A percentile compares a stretch with the other conserved stretches of the same genome.
These are phyloP conservation scores for Halictus rubicundus DNA, from an alignment of 1,140 invertebrate genomes.

Conservation along the genomic window DNA sequence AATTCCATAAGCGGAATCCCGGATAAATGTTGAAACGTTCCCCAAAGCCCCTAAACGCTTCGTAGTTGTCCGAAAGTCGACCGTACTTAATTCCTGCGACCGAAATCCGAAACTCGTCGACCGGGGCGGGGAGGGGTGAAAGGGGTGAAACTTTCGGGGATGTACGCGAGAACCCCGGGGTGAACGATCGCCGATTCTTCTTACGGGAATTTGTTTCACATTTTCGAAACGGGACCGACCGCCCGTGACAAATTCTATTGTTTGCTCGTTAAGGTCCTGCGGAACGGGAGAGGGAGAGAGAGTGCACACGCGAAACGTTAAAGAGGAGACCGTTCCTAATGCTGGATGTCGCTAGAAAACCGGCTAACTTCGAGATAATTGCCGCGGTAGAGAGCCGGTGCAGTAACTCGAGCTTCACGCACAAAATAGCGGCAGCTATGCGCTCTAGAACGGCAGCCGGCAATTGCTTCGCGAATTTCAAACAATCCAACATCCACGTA, in stretches of 20 bases:
- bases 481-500: constrained; percentile 15
- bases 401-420: constrained; percentile 11
- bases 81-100: constrained; percentile 2
- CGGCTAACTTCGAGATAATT: constrained; percentile 31
- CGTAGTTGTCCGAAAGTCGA: constrained; percentile 1
- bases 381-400: not conserved
- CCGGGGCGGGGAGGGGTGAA: too few relatives aligned
- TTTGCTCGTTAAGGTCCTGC: not conserved
- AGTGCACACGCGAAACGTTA: not conserved
- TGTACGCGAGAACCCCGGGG: not conserved
- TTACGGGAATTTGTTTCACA: not conserved
- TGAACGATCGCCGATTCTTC: not conserved
- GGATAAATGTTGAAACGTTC: constrained; percentile 8
- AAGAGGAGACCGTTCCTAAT: constrained; percentile 1
- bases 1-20: constrained; percentile 16
- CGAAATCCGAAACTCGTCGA: not conserved
- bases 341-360: constrained; percentile 26
- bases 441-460: not conserved
- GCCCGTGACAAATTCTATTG: not conserved
- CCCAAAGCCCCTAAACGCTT: constrained; percentile 8
- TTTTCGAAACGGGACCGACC: not conserved
- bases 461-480: constrained; percentile 32
- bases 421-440: constrained; percentile 3
- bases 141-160: not conserved
- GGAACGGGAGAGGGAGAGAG: too few relatives aligned